Conservation (phyloP, 1,140 invertebrate genomes). For the Goniozus legneri region DNA sequence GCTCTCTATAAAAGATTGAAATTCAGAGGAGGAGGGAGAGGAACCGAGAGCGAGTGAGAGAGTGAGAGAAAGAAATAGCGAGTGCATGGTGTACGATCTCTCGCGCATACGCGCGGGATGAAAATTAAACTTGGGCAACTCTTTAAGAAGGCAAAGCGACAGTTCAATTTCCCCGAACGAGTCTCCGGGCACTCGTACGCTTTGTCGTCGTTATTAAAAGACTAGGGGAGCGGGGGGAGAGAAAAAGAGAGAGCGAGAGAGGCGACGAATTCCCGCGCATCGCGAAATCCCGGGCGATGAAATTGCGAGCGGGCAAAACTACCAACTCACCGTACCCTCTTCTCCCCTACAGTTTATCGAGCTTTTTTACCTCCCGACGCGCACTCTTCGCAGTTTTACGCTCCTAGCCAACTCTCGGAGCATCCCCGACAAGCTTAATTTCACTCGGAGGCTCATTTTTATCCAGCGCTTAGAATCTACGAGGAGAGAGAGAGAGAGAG, state of each 20-base stretch:
- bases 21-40: background rate
- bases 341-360: too few species aligned
- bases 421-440: too few species aligned
- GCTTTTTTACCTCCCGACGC: too few species aligned
- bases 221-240: too few species aligned
- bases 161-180: conserved; percentile 41
- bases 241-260: too few species aligned
- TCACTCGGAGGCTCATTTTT: too few species aligned
- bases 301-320: background rate
- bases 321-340: too few species aligned
- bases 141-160: conserved; percentile 33
- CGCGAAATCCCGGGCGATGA: background rate
- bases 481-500: conserved; percentile 1
- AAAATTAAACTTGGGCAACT: conserved; percentile 37
- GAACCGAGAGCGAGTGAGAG: background rate
- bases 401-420: too few species aligned
- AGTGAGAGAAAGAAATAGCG: background rate
- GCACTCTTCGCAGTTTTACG: too few species aligned
- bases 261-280: too few species aligned
- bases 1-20: too few species aligned
- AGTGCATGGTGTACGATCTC: background rate
- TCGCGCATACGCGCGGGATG: conserved; percentile 1
- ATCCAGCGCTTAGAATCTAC: too few species aligned
- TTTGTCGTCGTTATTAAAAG: conserved; percentile 24
- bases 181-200: conserved; percentile 29